A percentile compares a stretch with the other conserved stretches of the same genome.
Evolutionary conservation across 2,113 vertebrate species (phyloP).

Genomic region (Gallinago media): DNA sequence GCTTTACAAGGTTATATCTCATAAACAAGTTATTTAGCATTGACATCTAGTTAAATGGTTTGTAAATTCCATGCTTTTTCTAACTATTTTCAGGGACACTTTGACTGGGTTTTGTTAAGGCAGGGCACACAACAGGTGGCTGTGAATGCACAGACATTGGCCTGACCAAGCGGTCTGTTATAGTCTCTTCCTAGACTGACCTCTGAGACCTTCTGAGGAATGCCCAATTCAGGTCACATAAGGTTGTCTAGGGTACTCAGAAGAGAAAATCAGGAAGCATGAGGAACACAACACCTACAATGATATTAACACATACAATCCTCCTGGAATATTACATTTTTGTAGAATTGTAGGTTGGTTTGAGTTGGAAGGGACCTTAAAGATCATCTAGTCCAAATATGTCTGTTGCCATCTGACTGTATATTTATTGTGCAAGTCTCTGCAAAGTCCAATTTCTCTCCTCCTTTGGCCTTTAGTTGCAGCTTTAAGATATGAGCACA

Average conservation of each 20-base stretch:
- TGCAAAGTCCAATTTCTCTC: neutral
- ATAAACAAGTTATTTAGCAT: neutral
- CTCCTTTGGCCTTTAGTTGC: neutral
- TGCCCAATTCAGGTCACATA: neutral
- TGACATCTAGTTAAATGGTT: neutral
- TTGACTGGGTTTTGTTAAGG: neutral
- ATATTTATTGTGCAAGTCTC: neutral
- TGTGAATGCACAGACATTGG: fast-evolving
- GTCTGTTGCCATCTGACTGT: neutral
- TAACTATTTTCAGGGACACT: neutral
- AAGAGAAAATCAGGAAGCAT: neutral
- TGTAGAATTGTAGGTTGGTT: neutral
- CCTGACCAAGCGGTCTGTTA: neutral
- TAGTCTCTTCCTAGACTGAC: neutral
- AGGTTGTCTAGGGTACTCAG: neutral
- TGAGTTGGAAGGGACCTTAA: neutral
- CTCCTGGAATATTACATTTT: neutral
- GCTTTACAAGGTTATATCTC: neutral
- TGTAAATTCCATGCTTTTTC: neutral
- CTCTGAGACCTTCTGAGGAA: neutral
- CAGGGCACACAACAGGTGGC: neutral
- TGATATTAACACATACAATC: neutral
- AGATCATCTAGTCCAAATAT: neutral
- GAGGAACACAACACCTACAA: neutral
- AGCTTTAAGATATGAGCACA: neutral